Evolutionary conservation across 1,140 invertebrate genomes (phyloP).

Genomic region (Rhagoletis zephyria): DNA sequence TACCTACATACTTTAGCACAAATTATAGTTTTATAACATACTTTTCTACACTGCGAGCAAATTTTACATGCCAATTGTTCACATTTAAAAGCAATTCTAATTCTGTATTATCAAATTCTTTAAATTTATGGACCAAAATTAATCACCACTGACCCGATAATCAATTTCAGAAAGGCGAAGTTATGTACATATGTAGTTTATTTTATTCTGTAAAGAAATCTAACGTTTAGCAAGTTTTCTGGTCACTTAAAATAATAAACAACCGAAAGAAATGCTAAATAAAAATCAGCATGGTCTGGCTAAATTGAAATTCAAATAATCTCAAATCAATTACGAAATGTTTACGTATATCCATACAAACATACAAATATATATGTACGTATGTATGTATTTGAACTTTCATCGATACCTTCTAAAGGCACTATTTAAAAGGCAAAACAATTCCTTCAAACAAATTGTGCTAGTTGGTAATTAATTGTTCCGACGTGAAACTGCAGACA

Average conservation of each 20-base stretch:
- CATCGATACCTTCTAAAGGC: neutral
- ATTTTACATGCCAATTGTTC: neutral
- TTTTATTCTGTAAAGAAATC: neutral
- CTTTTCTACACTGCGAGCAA: neutral
- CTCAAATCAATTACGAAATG: constrained; percentile 42
- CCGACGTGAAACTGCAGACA: constrained; percentile 53
- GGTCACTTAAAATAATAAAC: constrained; percentile 30
- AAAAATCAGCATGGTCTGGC: constrained; percentile 33
- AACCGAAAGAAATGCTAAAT: neutral
- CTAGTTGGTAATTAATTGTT: constrained; percentile 57
- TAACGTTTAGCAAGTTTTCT: constrained; percentile 18
- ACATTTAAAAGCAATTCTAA: constrained; percentile 38
- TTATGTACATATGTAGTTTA: neutral
- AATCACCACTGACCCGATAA: constrained; percentile 26
- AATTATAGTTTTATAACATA: too few relatives aligned
- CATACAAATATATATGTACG: neutral
- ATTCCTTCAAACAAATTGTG: constrained; percentile 48
- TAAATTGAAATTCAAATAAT: constrained; percentile 42
- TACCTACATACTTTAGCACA: neutral
- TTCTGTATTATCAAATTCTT: constrained; percentile 22
- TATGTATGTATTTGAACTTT: neutral
- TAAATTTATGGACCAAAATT: neutral
- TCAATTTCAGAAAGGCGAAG: neutral
- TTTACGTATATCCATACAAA: neutral
- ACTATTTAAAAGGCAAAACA: constrained; percentile 18